Evolutionary conservation across 92 coral and sea anemone genomes (phyloP).

Genomic region (Paramuricea clavata): DNA sequence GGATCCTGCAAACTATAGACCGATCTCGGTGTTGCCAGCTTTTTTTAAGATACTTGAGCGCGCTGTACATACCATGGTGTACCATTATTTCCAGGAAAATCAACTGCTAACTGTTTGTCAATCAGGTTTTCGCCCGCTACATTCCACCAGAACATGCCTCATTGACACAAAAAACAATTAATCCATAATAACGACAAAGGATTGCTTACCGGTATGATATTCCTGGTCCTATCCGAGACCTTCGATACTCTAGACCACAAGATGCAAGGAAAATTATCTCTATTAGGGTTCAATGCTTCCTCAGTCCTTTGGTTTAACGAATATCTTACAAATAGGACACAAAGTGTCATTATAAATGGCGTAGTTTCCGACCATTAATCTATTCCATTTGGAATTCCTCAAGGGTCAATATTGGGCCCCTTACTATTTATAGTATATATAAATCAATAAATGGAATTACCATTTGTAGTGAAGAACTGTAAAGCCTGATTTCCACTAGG

Average conservation of each 20-base stretch:
- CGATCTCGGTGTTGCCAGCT: too few relatives aligned
- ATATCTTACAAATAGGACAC: too few relatives aligned
- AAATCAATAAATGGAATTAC: too few relatives aligned
- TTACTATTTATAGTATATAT: too few relatives aligned
- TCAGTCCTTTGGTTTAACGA: slow-evolving; percentile 16
- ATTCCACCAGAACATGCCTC: slow-evolving; percentile 29
- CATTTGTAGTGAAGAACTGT: too few relatives aligned
- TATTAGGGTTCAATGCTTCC: neutral
- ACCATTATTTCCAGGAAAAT: neutral
- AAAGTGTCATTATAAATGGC: too few relatives aligned
- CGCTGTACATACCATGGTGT: slow-evolving; percentile 10
- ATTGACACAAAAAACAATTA: slow-evolving; percentile 17
- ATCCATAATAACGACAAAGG: slow-evolving; percentile 38
- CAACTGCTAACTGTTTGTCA: slow-evolving; percentile 1
- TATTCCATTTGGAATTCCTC: too few relatives aligned
- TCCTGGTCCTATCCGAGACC: slow-evolving; percentile 36
- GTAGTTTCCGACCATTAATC: too few relatives aligned
- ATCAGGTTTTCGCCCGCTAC: slow-evolving; percentile 32
- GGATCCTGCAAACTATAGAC: too few relatives aligned
- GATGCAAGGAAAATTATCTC: neutral
- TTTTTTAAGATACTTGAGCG: too few relatives aligned
- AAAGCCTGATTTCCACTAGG: too few relatives aligned
- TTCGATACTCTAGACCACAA: slow-evolving; percentile 34
- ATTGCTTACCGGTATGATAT: slow-evolving; percentile 18
- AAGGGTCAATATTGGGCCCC: too few relatives aligned